phyloP scores from a whole-genome alignment of 2,113 vertebrate species.

The Eonycteris spelaea region DNA sequence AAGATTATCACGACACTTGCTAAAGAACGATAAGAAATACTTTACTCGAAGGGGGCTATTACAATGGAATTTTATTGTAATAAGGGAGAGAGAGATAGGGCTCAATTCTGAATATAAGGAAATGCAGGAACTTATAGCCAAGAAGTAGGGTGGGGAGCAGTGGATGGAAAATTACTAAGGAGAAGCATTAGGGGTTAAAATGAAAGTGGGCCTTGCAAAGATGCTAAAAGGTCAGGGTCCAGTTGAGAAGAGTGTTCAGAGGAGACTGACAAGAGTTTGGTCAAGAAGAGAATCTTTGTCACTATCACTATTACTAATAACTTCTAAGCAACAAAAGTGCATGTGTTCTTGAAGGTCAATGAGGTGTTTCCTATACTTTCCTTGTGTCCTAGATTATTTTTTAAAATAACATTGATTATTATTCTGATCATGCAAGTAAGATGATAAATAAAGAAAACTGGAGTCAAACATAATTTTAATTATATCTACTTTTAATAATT shows the following conservation, averaged over 20 bases:
- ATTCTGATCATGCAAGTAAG: background rate
- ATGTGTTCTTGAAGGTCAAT: background rate
- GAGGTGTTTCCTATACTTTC: background rate
- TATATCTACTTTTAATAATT: background rate
- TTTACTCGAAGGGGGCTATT: background rate
- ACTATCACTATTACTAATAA: background rate
- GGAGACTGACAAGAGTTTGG: background rate
- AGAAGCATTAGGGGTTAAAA: background rate
- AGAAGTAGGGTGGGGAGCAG: background rate
- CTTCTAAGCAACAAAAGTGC: background rate
- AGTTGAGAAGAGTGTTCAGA: background rate
- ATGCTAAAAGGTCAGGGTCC: background rate
- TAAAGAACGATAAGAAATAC: background rate
- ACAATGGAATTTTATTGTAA: background rate
- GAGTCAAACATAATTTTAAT: background rate
- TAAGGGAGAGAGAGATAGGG: background rate
- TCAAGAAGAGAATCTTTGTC: background rate
- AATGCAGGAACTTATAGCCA: background rate
- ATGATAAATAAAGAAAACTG: background rate
- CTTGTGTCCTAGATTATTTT: background rate
- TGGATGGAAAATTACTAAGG: background rate
- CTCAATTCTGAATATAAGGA: background rate
- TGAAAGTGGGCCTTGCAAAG: background rate
- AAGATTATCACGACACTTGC: background rate
- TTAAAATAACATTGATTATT: background rate